Percentiles rank a stretch among this genome's conserved stretches.
Evolutionary conservation across 2,888 invertebrate genomes (phyloP).

Genomic region (Trichacis sp.): DNA sequence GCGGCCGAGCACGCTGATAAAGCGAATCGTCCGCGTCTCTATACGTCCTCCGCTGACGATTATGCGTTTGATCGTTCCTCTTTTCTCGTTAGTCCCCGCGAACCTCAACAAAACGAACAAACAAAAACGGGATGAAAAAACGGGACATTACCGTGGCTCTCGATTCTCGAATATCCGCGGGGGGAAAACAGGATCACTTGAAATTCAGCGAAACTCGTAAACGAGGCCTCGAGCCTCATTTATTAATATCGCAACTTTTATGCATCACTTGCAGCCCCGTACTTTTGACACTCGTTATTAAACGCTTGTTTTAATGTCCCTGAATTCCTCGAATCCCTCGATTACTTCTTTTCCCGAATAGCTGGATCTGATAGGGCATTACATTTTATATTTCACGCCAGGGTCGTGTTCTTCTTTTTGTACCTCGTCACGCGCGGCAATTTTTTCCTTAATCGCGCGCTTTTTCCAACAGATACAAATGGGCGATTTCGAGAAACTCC

Average conservation of each 20-base stretch:
- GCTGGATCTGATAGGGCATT: no score
- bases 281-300: background rate
- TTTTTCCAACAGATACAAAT: no score
- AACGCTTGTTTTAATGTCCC: background rate
- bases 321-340: background rate
- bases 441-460: no score
- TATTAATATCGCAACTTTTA: background rate
- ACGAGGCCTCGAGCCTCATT: no score
- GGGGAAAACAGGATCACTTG: background rate
- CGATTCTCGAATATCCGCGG: background rate
- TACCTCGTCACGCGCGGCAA: no score
- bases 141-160: background rate
- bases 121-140: no score
- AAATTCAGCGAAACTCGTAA: background rate
- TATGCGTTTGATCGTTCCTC: slow-evolving; percentile 15
- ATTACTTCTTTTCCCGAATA: background rate
- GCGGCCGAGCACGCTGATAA: slow-evolving; percentile 61
- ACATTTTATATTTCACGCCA: background rate
- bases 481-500: no score
- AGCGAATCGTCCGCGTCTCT: slow-evolving; percentile 54
- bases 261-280: background rate
- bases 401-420: no score
- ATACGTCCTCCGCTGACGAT: slow-evolving; percentile 39
- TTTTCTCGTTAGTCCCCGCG: background rate
- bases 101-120: background rate